Base-by-base conservation (phyloP, 2,797 vertebrate species). In the Poecilia picta region DNA sequence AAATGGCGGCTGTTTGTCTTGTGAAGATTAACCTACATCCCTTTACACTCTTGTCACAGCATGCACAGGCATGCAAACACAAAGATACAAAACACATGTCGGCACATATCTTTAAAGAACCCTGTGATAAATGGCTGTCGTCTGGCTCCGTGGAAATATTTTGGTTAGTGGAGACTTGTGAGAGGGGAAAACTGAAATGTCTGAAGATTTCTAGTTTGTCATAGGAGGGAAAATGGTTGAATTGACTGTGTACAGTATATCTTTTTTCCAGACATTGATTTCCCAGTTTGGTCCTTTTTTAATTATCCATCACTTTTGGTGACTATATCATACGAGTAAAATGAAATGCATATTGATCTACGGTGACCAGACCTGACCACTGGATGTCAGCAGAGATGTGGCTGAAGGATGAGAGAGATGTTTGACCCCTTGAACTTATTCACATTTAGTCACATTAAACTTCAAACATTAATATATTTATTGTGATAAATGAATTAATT, bases 1-100 rank as follows among this genome's bases (percentile, higher is more conserved):
- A 94, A 92, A 91, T 81, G 89, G 90, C 64, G 49, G 79, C 86
- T 76, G 86, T 77, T 91, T 77, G 68, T 81, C 90, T 73, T 76
- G 83, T 87, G 78, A 85, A 89, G 91, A 91, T 94, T 92, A 95
- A 90, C 92, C 89, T 72, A 92, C 87, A 80, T 91, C 83, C 83
- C 47, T 82, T 74, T 77, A 78, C 83, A 71, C 83, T 76, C 91
- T 78, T 89, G 90, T 81, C 66, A 49, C 82, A 83, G 81, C 87
- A 86, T 82, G 80, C 53, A 51, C 6, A 83, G 64, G 16, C 62
- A 81, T 72, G 68, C 28, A 72, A 75, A 76, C 16, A 70, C 74
- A 79, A 2, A 66, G 5, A 33, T 25, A 75, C 57, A 76, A 45
- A 82, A 36, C 28, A 74, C 39, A 70, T 39, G 36, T 86, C 72